Base-by-base conservation (phyloP, 92 coral and sea anemone genomes). In the Paragorgia papillata region DNA sequence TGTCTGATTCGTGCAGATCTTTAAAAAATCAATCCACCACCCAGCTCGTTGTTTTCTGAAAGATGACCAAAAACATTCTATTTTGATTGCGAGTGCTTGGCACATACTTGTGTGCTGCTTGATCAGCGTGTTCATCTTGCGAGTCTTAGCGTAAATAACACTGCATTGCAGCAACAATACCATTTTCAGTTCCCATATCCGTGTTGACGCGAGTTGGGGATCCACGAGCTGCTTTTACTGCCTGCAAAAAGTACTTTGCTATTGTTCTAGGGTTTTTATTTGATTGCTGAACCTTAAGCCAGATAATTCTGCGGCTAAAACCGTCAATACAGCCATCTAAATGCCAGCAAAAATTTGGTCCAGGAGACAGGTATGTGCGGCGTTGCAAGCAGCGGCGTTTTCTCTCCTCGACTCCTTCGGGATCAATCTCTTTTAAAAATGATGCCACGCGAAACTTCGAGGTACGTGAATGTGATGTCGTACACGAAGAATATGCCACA, bases 11-110 rank as follows among this genome's bases (percentile, higher is more conserved):
- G 7, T 85, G 79, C 17, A 88, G 79, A 56, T 85, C 87, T 3
- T 80, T 19, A 88, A 88, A 55, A 88, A 84, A 40, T 88, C 84
- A 32, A 88, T 88, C 88, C 91, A 84, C 86, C 86, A 87, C 44
- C 88, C 44, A 10, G 75, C 51, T 44, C 85, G 79, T 31, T 83
- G 83, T 60, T 57, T 69, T 22, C 82, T 64, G 56, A 50, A 83
- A 2, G 56, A 69, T 27, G 88, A 79, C 83, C 83, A 79, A 33
- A 12, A 66, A 58, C 84, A 59, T 79, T 84, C 88, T 80, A 14
- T 84, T 53, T 46, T 85, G 88, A 51, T 86, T 86, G 12, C 32
- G 43, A 14, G 71, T 68, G 59, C 84, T 86, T 64, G 83, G 62
- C 29, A 86, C 90, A 64, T 75, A 85, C 24, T 81, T 85, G 54